Base-by-base conservation (phyloP, 2,888 invertebrate species). In the Mactromeris polynyma region DNA sequence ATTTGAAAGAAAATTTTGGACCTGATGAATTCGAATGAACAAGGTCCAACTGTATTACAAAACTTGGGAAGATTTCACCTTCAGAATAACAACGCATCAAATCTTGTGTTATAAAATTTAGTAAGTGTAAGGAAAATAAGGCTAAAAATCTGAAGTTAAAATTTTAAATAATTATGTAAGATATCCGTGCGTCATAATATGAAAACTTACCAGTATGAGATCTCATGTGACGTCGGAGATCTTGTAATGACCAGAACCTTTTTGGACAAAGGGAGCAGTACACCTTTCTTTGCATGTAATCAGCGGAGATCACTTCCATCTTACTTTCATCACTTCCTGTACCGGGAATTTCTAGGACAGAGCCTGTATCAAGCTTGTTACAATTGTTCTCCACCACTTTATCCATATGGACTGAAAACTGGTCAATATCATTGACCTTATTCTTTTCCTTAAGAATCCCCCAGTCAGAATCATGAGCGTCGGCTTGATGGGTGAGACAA, bases 241-340 rank as follows among this genome's bases (percentile, higher is more conserved):
- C 99, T 96, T 99, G 99, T 0, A 99, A 98, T 0, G 99, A 99
- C 99, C 99, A 99, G 97, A 99, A 99, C 80, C 99, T 98, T 90
- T 99, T 98, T 96, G 99, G 97, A 96, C 99, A 99, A 96, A 99
- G 98, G 0, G 99, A 98, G 96, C 99, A 96, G 93, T 95, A 95
- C 38, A 96, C 96, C 91, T 96, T 96, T 54, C 96, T 91, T 94
- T 96, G 94, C 90, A 94, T 93, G 89, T 95, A 95, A 89, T 95
- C 95, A 33, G 95, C 93, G 0, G 94, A 93, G 42, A 93, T 93
- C 42, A 93, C 93, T 81, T 95, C 95, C 92, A 91, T 93, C 86
- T 93, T 92, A 21, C 91, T 83, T 58, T 94, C 94, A 46, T 94
- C 94, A n/a, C 79, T 86, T 19, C 93, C 93, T 40, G 93, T 89